These are phyloP conservation scores for Scleropages formosus DNA, from an alignment of 2,797 vertebrate genomes.

Conservation along the genomic window DNA sequence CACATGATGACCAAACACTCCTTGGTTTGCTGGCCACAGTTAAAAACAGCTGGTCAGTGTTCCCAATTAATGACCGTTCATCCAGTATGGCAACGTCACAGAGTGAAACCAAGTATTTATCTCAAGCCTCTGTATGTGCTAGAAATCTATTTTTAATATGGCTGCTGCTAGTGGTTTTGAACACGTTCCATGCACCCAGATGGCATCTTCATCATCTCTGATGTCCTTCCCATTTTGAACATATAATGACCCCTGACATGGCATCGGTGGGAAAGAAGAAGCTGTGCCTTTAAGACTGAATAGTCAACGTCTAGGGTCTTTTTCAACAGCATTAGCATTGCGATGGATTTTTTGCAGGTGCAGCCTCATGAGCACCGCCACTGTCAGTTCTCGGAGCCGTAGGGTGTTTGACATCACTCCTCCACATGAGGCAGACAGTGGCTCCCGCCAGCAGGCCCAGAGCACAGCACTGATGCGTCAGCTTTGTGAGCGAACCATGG, in stretches of 20 bases:
- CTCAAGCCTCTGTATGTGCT: background rate
- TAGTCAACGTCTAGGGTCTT: background rate
- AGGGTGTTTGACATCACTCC: constrained; percentile 2
- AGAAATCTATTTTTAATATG: constrained; percentile 10
- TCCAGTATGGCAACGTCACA: constrained; percentile 9
- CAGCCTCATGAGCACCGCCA: background rate
- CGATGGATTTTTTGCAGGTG: background rate
- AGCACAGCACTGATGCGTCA: background rate
- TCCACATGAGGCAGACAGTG: background rate
- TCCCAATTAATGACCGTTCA: background rate
- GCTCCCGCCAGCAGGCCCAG: background rate
- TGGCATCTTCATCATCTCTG: constrained; percentile 1
- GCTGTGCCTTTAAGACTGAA: background rate
- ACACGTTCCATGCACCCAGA: background rate
- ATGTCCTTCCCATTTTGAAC: background rate
- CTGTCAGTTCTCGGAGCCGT: background rate
- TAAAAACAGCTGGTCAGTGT: constrained; percentile 2
- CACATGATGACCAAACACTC: constrained; percentile 1
- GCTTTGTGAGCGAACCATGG: background rate
- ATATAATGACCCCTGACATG: too few species aligned
- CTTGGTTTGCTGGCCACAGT: background rate
- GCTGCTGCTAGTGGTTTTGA: background rate
- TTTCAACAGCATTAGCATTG: background rate
- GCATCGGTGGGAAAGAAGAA: too few species aligned
- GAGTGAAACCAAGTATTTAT: background rate